Base-by-base conservation (phyloP, 2,797 vertebrate genomes). In the Myotis findleyi region DNA sequence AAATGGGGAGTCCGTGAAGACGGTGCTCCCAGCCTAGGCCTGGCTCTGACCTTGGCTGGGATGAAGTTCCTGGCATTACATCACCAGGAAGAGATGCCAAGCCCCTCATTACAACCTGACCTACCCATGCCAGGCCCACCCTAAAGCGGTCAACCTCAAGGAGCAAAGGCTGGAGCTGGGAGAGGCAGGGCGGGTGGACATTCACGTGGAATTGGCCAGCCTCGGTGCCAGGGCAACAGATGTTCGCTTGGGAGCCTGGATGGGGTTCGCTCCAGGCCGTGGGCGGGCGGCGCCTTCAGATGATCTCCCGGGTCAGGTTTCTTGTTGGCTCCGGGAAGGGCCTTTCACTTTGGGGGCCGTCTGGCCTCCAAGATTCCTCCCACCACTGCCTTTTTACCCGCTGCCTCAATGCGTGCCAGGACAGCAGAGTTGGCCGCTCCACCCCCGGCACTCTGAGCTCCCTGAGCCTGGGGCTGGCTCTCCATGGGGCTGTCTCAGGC, bases 251-350 rank as follows among this genome's bases (percentile, higher is more conserved):
- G 88, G 92, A 95, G 94, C 72, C 81, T 69, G 95, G 47, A 62
- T 49, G 95, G 87, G 79, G 93, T 79, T 96, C 6, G 64, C 91
- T 96, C 91, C 80, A 95, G 97, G 94, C 93, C 17, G 72, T 44
- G 86, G 96, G 95, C 97, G 6, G 96, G 95, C 87, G 92, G 96
- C 10, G 3, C 92, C 88, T 97, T 97, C 91, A 97, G 97, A 97
- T 96, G 97, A 92, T 95, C 93, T 96, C 92, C 75, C 6, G 1
- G 96, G 73, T 96, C 80, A 16, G 90, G 86, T 88, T 96, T 91
- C 93, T 96, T 77, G 66, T 44, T 97, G 90, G 87, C 97, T 13
- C 92, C 21, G 16, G 0, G 53, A 59, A 91, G 36, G 96, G 95
- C 49, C 14, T 49, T 98, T 98, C 94, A 82, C 87, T 97, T 92